These are phyloP conservation scores for Pararge aegeria DNA, from an alignment of 1,140 invertebrate genomes.

Conservation along the genomic window DNA sequence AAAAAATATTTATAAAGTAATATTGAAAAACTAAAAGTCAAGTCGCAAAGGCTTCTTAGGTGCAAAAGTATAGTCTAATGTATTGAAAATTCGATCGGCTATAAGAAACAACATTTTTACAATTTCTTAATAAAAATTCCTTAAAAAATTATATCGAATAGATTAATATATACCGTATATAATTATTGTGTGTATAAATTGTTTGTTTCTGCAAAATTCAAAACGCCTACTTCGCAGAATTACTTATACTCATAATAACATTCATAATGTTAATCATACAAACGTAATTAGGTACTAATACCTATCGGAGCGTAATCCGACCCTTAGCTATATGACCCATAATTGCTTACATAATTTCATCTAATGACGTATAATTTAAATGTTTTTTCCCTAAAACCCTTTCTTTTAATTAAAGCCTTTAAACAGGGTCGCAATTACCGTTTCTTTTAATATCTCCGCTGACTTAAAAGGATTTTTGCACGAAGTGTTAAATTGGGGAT, in stretches of 20 bases:
- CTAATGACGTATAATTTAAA: conserved; percentile 21
- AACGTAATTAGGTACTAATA: conserved; percentile 1
- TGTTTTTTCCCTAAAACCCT: conserved; percentile 9
- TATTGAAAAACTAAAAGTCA: too few species aligned
- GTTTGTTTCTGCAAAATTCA: too few species aligned
- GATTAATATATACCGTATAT: too few species aligned
- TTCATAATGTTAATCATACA: conserved; percentile 6
- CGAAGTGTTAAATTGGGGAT: neutral
- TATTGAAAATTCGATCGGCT: too few species aligned
- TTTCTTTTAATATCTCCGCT: conserved; percentile 18
- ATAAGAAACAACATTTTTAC: too few species aligned
- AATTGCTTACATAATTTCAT: conserved; percentile 14
- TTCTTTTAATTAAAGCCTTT: conserved; percentile 24
- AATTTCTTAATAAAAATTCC: too few species aligned
- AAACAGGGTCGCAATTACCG: conserved; percentile 4
- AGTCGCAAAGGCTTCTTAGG: too few species aligned
- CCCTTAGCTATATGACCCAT: conserved; percentile 11
- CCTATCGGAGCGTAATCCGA: neutral
- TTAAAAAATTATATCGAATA: too few species aligned
- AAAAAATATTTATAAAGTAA: too few species aligned
- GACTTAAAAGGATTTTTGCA: conserved; percentile 12
- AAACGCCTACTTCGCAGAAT: neutral
- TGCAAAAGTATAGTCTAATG: too few species aligned
- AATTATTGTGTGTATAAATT: too few species aligned
- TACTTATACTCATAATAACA: conserved; percentile 8